These are phyloP conservation scores for Acipenser ruthenus DNA, from an alignment of 2,797 vertebrate genomes.

Conservation along the genomic window DNA sequence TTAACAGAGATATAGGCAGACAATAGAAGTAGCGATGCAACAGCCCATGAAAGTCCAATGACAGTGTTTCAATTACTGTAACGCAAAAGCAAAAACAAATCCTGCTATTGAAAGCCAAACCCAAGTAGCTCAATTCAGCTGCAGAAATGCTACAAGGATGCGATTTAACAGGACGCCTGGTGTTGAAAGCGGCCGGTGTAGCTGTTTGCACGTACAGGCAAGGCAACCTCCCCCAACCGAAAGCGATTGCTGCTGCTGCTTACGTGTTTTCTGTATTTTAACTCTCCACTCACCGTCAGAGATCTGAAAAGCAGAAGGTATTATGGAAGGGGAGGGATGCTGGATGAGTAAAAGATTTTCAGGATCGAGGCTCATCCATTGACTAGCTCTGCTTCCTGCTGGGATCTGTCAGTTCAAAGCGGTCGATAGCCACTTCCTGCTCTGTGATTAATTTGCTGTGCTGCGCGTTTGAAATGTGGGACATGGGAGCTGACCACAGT, in stretches of 20 bases:
- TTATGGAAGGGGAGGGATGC: constrained; percentile 29
- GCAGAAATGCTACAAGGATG: constrained; percentile 41
- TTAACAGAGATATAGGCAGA: constrained; percentile 9
- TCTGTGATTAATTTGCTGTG: constrained; percentile 15
- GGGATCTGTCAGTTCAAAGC: constrained; percentile 35
- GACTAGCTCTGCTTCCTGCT: constrained; percentile 23
- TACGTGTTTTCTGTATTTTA: constrained; percentile 68
- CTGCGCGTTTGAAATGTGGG: constrained; percentile 13
- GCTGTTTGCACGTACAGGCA: constrained; percentile 55
- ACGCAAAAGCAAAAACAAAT: neutral
- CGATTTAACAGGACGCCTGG: constrained; percentile 48
- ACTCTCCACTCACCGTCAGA: constrained; percentile 71
- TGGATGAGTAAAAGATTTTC: constrained; percentile 22
- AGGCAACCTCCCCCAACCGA: constrained; percentile 70
- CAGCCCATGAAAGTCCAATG: constrained; percentile 3
- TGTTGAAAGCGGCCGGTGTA: constrained; percentile 50
- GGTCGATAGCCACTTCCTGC: constrained; percentile 55
- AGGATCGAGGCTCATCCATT: constrained; percentile 35
- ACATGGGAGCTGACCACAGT: constrained; percentile 56
- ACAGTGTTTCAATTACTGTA: neutral
- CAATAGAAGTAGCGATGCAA: constrained; percentile 1
- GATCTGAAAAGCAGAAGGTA: constrained; percentile 44
- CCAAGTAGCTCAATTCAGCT: constrained; percentile 13
- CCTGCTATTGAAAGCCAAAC: constrained; percentile 5
- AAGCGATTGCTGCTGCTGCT: constrained; percentile 64